Percentiles rank a stretch among this genome's conserved stretches.
phyloP scores from a whole-genome alignment of 2,797 vertebrate genomes.

The Acropternis orthonyx region DNA sequence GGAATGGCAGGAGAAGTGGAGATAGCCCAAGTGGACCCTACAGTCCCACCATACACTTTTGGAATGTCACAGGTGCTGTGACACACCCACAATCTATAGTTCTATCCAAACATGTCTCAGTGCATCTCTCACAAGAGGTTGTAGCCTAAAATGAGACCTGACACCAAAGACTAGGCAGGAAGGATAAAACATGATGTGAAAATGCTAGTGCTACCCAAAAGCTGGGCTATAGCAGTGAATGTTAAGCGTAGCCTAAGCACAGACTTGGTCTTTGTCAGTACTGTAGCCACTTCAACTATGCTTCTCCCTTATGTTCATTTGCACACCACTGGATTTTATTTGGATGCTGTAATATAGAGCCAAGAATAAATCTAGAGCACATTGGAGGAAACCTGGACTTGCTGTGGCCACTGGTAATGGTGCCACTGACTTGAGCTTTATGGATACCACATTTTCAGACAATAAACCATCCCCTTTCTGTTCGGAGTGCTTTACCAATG shows the following conservation, averaged over 20 bases:
- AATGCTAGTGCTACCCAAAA: neutral
- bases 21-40: neutral
- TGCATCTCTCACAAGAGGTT: neutral
- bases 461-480: neutral
- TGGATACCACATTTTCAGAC: neutral
- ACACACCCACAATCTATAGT: neutral
- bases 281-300: neutral
- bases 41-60: neutral
- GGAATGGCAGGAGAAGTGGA: neutral
- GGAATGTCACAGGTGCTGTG: neutral
- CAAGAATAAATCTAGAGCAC: neutral
- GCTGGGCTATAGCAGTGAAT: neutral
- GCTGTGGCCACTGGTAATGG: neutral
- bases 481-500: fast-evolving
- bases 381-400: neutral
- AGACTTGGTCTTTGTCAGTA: neutral
- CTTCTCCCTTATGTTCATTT: neutral
- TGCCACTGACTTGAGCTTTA: neutral
- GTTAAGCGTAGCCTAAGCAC: neutral
- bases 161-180: neutral
- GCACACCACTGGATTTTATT: neutral
- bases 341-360: neutral
- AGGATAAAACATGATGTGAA: neutral
- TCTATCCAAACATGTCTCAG: neutral
- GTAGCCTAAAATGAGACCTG: neutral